Base-by-base conservation (phyloP, 2,797 vertebrate genomes). In the Myripristis murdjan region DNA sequence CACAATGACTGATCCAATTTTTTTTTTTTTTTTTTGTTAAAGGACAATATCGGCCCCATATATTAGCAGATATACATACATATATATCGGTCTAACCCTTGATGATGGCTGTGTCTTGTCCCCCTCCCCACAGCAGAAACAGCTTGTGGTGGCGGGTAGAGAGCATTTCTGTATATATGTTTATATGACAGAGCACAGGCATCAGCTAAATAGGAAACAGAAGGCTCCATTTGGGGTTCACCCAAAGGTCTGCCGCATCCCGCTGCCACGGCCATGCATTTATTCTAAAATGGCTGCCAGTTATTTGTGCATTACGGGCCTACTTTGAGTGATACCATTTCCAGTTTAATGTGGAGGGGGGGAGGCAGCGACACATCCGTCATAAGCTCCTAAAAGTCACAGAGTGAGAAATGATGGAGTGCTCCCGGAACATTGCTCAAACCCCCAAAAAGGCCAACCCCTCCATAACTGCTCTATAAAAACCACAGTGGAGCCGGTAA, bases 361-460 rank as follows among this genome's bases (percentile, higher is more conserved):
- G 76, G 73, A 64, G 70, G 47, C 60, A 24, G 56, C 61, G 37
- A 67, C 82, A 66, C 84, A 92, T 93, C 88, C 74, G 77, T 93
- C 91, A 93, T 78, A 49, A 59, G 89, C 90, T 91, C 90, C 91
- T 94, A 93, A 94, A 93, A 93, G 93, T 95, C 89, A 91, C 58
- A 9, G 28, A 79, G 85, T 86, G 85, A 88, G 81, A 91, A 89
- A 94, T 91, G 91, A 91, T 87, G 82, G 72, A 75, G 82, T 63
- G 84, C 79, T 83, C 70, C 74, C 66, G 77, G 87, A 91, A 91
- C 90, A 89, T 89, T 91, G 91, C 90, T 93, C 87, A 88, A 82
- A 87, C 85, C 56, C 66, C 75, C 74, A 79, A 89, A 92, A 93
- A 94, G 91, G 92, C 86, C 90, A 93, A 70, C 31, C 47, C 64